These are phyloP conservation scores for Drosophila barbarae DNA, from an alignment of 2,888 invertebrate species.

Conservation along the genomic window DNA sequence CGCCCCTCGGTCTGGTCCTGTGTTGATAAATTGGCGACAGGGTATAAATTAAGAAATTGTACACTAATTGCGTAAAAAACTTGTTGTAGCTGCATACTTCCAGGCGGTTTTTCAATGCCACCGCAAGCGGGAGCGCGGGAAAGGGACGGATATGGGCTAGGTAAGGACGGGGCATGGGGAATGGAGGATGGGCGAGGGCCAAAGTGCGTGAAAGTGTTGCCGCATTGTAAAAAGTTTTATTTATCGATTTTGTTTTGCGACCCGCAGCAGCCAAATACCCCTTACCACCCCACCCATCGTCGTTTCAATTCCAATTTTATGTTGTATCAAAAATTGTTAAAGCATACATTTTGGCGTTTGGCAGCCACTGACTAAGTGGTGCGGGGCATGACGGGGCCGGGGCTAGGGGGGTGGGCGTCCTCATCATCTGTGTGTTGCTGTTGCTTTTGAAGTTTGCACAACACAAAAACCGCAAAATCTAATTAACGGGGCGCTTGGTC, in stretches of 20 bases:
- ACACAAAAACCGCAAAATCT: conserved; percentile 73
- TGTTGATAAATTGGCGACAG: conserved; percentile 77
- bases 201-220: conserved; percentile 70
- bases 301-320: conserved; percentile 67
- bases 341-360: conserved; percentile 69
- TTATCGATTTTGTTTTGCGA: conserved; percentile 67
- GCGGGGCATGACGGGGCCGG: conserved; percentile 6
- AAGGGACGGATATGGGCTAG: conserved; percentile 6
- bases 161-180: conserved; percentile 1
- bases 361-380: conserved; percentile 44
- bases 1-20: conserved; percentile 26
- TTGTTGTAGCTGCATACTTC: conserved; percentile 66
- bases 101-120: conserved; percentile 62
- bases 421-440: conserved; percentile 44
- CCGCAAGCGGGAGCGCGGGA: conserved; percentile 23
- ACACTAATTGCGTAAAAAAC: conserved; percentile 77
- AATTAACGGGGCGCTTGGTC: conserved; percentile 67
- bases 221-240: conserved; percentile 63
- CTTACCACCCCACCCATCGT: conserved; percentile 2
- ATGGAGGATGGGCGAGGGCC: conserved; percentile 15
- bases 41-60: conserved; percentile 78
- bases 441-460: conserved; percentile 72
- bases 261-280: conserved; percentile 44
- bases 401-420: not conserved
- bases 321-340: conserved; percentile 66